A percentile compares a stretch with the other conserved stretches of the same genome.
Conservation (phyloP, 1,140 invertebrate species). For the Heterodera carotae region DNA sequence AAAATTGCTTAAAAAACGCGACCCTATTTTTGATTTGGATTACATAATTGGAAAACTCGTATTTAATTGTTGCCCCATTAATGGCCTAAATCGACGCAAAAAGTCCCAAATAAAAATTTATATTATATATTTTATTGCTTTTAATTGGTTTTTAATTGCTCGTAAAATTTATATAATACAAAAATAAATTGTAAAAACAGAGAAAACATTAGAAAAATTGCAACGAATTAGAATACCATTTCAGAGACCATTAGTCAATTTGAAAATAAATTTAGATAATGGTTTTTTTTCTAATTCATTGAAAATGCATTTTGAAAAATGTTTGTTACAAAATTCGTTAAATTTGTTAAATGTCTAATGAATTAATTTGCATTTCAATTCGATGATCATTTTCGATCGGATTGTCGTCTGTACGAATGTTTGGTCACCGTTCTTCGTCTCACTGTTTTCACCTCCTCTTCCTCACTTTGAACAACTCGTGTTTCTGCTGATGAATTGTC, state of each 20-base stretch:
- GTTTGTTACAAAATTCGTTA: no score
- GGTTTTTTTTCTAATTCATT: background rate
- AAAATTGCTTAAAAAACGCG: background rate
- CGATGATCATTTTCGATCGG: no score
- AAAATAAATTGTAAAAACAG: no score
- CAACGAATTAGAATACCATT: background rate
- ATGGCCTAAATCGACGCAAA: background rate
- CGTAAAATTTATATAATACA: no score
- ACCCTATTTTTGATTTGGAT: background rate
- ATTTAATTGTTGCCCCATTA: background rate
- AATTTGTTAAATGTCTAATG: background rate
- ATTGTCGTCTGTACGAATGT: background rate
- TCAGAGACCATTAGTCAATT: background rate
- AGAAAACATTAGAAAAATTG: background rate
- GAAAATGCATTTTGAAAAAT: no score
- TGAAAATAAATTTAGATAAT: background rate
- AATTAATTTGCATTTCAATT: background rate
- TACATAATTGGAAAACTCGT: background rate
- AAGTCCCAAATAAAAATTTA: background rate
- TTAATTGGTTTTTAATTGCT: no score
- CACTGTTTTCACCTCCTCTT: background rate
- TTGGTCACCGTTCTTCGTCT: background rate
- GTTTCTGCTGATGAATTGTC: background rate
- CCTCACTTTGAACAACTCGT: background rate
- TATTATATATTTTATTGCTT: no score